Conservation (phyloP, 2,797 vertebrate species). For the Fratercula arctica region DNA sequence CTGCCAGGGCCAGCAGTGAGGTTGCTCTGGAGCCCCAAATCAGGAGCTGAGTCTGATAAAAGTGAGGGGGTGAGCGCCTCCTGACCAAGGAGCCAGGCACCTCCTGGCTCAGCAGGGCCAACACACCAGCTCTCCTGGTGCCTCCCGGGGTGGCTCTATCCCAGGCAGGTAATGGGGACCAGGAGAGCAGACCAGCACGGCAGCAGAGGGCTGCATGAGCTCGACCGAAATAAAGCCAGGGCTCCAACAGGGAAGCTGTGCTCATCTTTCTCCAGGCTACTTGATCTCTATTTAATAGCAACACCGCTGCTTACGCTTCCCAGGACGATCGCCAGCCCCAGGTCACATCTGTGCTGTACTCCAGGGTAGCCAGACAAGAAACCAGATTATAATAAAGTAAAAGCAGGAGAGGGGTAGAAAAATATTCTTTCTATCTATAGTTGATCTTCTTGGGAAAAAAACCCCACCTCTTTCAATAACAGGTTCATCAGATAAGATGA, state of each 20-base stretch:
- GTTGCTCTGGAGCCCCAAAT: too few relatives aligned
- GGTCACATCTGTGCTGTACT: not conserved
- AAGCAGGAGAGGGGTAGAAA: not conserved
- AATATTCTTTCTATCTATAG: not conserved
- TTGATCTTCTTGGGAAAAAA: not conserved
- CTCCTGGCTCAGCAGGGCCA: not conserved
- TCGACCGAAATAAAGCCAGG: not conserved
- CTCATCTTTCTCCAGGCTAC: not conserved
- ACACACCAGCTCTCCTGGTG: not conserved
- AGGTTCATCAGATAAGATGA: not conserved
- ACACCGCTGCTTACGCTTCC: not conserved
- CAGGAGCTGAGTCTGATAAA: too few relatives aligned
- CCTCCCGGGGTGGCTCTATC: not conserved
- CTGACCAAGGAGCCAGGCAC: not conserved
- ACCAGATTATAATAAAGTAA: not conserved
- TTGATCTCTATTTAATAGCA: not conserved
- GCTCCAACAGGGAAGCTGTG: not conserved
- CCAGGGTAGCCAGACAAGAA: not conserved
- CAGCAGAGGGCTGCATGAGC: constrained; percentile 64
- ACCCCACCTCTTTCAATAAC: not conserved
- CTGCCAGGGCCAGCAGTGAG: too few relatives aligned
- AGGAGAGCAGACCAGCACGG: not conserved
- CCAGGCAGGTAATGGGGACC: not conserved
- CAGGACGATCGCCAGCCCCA: not conserved
- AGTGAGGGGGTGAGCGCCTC: not conserved